A percentile compares a stretch with the other conserved stretches of the same genome.
Evolutionary conservation across 2,797 vertebrate genomes (phyloP).

Genomic region (Microchirus variegatus): DNA sequence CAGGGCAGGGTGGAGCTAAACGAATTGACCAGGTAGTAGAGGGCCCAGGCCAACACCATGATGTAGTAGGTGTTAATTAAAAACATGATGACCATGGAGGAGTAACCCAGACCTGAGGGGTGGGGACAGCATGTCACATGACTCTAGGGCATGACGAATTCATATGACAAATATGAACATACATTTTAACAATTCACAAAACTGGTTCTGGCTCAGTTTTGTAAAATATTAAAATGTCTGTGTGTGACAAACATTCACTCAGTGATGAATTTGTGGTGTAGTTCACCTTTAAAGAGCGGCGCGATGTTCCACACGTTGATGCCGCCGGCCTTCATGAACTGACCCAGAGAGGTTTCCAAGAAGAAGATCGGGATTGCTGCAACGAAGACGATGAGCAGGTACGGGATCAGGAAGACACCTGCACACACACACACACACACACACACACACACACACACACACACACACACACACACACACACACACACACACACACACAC

Average conservation of each 20-base stretch:
- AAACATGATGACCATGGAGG: constrained; percentile 98
- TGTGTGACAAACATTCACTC: too few relatives aligned
- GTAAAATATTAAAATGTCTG: too few relatives aligned
- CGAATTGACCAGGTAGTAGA: constrained; percentile 96
- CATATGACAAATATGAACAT: too few relatives aligned
- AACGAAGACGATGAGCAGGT: constrained; percentile 86
- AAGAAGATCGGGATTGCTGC: constrained; percentile 92
- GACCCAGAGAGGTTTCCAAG: constrained; percentile 91
- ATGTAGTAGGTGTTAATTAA: constrained; percentile 99
- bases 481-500: too few relatives aligned
- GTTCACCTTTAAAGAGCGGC: constrained; percentile 80
- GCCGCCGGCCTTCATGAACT: constrained; percentile 96
- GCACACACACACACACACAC: background rate
- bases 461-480: too few relatives aligned
- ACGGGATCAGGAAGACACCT: constrained; percentile 93
- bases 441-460: too few relatives aligned
- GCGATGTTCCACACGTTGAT: constrained; percentile 95
- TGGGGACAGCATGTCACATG: background rate
- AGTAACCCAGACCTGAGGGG: constrained; percentile 87
- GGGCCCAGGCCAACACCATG: constrained; percentile 96
- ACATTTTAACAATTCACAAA: too few relatives aligned
- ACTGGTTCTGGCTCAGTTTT: too few relatives aligned
- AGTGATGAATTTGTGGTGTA: too few relatives aligned
- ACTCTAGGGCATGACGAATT: too few relatives aligned
- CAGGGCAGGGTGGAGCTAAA: constrained; percentile 89